Base-by-base conservation (phyloP, 2,113 vertebrate genomes). In the Anoura caudifer region DNA sequence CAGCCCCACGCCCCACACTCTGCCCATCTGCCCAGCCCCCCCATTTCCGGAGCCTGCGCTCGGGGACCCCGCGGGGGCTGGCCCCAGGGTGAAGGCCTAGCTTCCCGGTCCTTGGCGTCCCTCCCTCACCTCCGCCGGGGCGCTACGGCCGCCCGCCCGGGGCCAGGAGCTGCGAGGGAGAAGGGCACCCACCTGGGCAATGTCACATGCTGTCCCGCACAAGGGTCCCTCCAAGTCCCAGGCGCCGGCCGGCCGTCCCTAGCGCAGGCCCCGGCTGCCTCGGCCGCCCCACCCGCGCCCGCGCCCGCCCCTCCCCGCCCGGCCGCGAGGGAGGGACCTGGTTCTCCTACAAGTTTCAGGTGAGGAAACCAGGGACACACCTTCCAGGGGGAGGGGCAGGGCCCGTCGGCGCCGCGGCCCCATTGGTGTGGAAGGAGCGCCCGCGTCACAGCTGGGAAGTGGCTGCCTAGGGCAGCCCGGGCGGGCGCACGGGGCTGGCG, bases 301-400 rank as follows among this genome's bases (percentile, higher is more conserved):
- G 75, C 45, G 80, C 95, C 91, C 90, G 90, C 96, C 96, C 95
- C 85, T 70, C 47, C 85, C 90, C 95, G 94, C 96, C 89, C 92
- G 76, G 95, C 77, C 91, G 88, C 91, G 97, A 95, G 96, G 97
- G 96, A 93, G 97, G 97, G 96, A 50, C 17, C 94, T 33, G 95
- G 31, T 4, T 7, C 91, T 76, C 82, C 96, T 33, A 45, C 95
- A 97, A 96, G 97, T 97, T 97, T 97, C 97, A 98, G 97, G 97
- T 98, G 97, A 97, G 97, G 96, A 87, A 93, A 96, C 75, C 50
- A 36, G 91, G 97, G 97, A 97, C 96, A 97, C 97, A 98, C 97
- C 97, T 98, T 97, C 97, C 90, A 43, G 97, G 96, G 92, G 96
- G 94, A 87, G 97, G 97, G 95, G 87, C 97, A 11, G 88, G 80